Evolutionary conservation across 2,797 vertebrate species (phyloP), one percentile per base, ranked within the genome.

Genomic region (Acanthornis magna): DNA sequence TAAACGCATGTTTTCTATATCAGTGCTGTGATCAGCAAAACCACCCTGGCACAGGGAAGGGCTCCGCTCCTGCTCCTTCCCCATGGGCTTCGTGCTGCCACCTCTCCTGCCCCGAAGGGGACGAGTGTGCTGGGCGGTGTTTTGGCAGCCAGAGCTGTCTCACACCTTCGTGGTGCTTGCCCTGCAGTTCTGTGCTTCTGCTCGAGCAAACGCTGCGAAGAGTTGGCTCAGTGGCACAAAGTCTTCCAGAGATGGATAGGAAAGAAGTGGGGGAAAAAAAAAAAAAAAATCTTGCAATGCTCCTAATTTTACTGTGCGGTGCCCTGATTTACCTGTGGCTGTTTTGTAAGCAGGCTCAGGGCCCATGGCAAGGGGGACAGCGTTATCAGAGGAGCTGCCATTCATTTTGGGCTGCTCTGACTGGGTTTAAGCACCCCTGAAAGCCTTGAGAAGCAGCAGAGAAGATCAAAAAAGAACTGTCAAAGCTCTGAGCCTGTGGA

Each of bases 111-210:
- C 50, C 42, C 66, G 17, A 9, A 12, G 7, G 61, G 40, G 36
- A 5, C 0, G 8, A 1, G 10, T 1, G 2, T 2, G 1, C 20
- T 42, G 53, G 36, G 18, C 29, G 7, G 0, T 16, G 15, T 10
- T 61, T 10, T 3, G 8, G 88, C 65, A 70, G 38, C 62, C 2
- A 2, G 13, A n/a, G 57, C n/a, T 0, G 34, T 76, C 71, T 89
- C 1, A 0, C 0, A 0, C 5, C 1, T 54, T 16, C 0, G 10
- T 0, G 8, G 30, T 0, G 1, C 68, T 67, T 16, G 16, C 43
- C 47, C 40, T 55, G 36, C 48, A 16, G 29, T 7, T 75, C 57
- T 75, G 20, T 4, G 0, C 57, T 47, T 29, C 45, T 60, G 16
- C 65, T 34, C 1, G 1, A 53, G 55, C 30, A 23, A 34, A 36